These are phyloP conservation scores for Drosophila grimshawi DNA, from an alignment of 1,140 invertebrate genomes.

Conservation along the genomic window DNA sequence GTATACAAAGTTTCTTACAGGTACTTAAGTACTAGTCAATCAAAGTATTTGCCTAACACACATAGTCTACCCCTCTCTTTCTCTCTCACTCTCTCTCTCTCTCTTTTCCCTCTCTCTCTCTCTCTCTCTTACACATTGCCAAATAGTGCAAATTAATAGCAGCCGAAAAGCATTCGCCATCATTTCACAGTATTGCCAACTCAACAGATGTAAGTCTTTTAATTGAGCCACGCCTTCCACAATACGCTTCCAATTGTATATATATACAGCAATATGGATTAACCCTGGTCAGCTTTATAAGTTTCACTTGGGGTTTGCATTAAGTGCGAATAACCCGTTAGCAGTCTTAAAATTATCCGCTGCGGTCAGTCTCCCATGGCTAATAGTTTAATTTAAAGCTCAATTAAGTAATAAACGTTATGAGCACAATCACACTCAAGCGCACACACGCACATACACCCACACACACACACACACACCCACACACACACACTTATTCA, in stretches of 20 bases:
- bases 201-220: slow-evolving; percentile 78
- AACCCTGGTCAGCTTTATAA: background rate
- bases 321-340: slow-evolving; percentile 69
- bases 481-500: slow-evolving; percentile 23
- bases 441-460: slow-evolving; percentile 20
- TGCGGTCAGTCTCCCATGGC: slow-evolving; percentile 19
- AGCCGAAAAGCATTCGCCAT: slow-evolving; percentile 77
- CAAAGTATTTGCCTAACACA: background rate
- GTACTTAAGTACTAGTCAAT: background rate
- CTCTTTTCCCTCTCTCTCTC: slow-evolving; percentile 4
- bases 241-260: background rate
- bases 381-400: slow-evolving; percentile 56
- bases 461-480: slow-evolving; percentile 21
- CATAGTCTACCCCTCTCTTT: slow-evolving; percentile 11
- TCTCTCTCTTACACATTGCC: slow-evolving; percentile 5
- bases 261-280: background rate
- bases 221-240: slow-evolving; percentile 11
- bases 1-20: background rate
- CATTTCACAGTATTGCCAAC: slow-evolving; percentile 75
- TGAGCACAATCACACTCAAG: slow-evolving; percentile 27
- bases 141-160: slow-evolving; percentile 75
- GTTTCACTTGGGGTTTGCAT: slow-evolving; percentile 24
- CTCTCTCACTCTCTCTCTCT: slow-evolving; percentile 5
- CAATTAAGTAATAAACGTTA: slow-evolving; percentile 74
- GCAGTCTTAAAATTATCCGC: slow-evolving; percentile 23